Percentiles rank a stretch among this genome's conserved stretches.
Conservation (phyloP, 2,888 invertebrate species). For the Conistra vaccinii region DNA sequence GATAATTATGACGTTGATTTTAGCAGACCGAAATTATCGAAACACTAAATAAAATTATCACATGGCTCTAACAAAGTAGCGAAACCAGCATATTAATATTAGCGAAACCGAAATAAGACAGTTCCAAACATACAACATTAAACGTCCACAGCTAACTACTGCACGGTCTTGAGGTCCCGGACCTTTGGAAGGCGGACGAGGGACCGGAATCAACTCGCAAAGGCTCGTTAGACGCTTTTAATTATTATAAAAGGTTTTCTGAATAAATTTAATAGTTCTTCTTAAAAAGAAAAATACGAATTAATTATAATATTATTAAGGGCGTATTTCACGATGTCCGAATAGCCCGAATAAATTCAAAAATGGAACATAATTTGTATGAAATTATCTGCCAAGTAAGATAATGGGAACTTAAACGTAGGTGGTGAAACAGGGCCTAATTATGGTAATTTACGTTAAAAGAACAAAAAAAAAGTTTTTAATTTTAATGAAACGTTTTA, state of each 20-base stretch:
- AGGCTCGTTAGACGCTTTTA: not conserved
- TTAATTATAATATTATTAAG: conserved; percentile 8
- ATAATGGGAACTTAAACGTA: too few species aligned
- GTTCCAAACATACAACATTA: not conserved
- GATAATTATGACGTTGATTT: not conserved
- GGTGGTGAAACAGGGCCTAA: too few species aligned
- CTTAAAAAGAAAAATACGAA: not conserved
- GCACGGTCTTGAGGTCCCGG: not conserved
- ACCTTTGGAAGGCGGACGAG: not conserved
- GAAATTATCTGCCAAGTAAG: too few species aligned
- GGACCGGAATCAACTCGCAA: not conserved
- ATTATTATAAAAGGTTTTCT: not conserved
- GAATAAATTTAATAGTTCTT: not conserved
- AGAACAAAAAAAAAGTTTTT: not conserved
- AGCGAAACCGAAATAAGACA: not conserved
- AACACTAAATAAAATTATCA: not conserved
- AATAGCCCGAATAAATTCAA: too few species aligned
- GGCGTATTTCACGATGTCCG: too few species aligned
- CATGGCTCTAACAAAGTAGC: not conserved
- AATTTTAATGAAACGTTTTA: not conserved
- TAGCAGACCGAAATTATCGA: not conserved
- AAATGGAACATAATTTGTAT: too few species aligned
- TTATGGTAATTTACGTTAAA: not conserved
- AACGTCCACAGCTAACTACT: not conserved
- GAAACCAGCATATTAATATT: too few species aligned